Evolutionary conservation across 2,113 vertebrate species (phyloP), one percentile per base, ranked within the genome.

Genomic region (Lamprotornis superbus): DNA sequence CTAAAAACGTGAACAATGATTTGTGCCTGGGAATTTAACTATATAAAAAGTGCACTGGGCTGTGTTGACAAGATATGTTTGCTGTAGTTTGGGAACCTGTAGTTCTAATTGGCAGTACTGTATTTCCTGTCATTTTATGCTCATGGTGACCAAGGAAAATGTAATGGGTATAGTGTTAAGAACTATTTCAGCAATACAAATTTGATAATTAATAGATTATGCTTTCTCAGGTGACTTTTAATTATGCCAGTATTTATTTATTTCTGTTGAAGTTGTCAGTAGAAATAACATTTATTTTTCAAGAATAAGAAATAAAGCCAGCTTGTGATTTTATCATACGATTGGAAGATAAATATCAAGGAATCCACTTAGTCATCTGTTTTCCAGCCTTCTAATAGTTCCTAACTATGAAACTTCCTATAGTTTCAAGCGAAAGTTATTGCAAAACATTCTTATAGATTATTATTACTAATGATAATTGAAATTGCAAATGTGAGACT

Each of bases 221-320:
- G 52, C 71, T 92, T 93, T 95, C 39, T 80, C 39, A 35, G 30
- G 21, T 94, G 61, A 28, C 60, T 95, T 94, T 90, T 77, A 77
- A 74, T 87, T 89, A 56, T 40, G 39, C n/a, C 73, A 94, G 57
- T 94, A 85, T 91, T 89, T 93, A 70, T 87, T 90, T 3, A 47
- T 87, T 93, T 94, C 28, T 76, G 23, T 92, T 92, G 39, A 79
- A 89, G 55, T 65, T 76, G 9, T 71, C 17, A 59, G 37, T 87
- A 80, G 73, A 89, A 92, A 79, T 90, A 87, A 87, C 64, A 83
- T 86, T 88, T 91, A 31, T 93, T 91, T 95, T 93, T 87, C 25
- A 44, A 49, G 55, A 94, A 81, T 20, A 78, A 68, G 47, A 80
- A 30, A 52, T 82, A 70, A 94, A 90, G 44, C 83, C 35, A 77